Percentiles rank a stretch among this genome's conserved stretches.
phyloP scores from a whole-genome alignment of 2,888 invertebrate species.

The Hydriomena furcata region DNA sequence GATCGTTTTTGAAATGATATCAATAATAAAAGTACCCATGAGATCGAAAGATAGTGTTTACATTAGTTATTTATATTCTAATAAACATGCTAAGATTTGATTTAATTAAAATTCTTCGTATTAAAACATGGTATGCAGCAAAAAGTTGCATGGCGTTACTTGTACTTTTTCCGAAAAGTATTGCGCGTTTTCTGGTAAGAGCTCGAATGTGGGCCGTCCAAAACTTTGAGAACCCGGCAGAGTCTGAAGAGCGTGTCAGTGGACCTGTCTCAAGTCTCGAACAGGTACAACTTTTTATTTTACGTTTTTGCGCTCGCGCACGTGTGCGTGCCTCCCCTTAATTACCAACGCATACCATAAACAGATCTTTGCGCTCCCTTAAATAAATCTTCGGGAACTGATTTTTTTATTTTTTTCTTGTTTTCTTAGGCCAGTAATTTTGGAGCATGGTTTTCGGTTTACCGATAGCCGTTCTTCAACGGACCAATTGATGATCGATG shows the following conservation, averaged over 20 bases:
- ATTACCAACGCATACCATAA: conserved; percentile 84
- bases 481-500: conserved; percentile 69
- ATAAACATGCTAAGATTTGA: too few relatives aligned
- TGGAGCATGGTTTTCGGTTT: conserved; percentile 70
- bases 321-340: conserved; percentile 80
- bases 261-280: conserved; percentile 76
- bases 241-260: conserved; percentile 72
- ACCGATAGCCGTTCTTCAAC: conserved; percentile 56
- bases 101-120: neutral
- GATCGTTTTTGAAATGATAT: too few relatives aligned
- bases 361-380: conserved; percentile 84
- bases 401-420: conserved; percentile 51
- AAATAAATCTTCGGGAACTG: conserved; percentile 76
- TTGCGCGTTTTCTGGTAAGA: too few relatives aligned
- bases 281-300: conserved; percentile 80
- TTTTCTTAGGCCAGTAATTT: conserved; percentile 79
- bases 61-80: too few relatives aligned
- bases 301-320: conserved; percentile 77
- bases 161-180: too few relatives aligned
- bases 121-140: too few relatives aligned
- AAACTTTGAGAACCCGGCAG: conserved; percentile 61
- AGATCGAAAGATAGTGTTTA: too few relatives aligned
- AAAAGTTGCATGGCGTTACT: too few relatives aligned
- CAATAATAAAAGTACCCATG: too few relatives aligned
- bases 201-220: neutral